These are phyloP conservation scores for Melanotaenia maccullochi DNA, from an alignment of 2,797 vertebrate genomes.

Conservation along the genomic window DNA sequence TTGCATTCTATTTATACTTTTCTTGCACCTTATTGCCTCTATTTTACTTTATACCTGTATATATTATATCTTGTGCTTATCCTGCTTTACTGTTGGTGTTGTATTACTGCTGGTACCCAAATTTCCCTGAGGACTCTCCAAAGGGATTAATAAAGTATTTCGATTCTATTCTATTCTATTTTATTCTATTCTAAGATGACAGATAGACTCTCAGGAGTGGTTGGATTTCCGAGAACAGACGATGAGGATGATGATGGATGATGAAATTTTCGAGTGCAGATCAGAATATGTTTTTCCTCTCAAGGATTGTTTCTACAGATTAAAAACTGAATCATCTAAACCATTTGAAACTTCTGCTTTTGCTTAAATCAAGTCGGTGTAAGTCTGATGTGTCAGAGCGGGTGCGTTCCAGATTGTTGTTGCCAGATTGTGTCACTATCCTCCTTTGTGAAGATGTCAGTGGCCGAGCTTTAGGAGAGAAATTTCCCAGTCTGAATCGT, in stretches of 20 bases:
- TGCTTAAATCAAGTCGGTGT: slow-evolving; percentile 52
- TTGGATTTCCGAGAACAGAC: slow-evolving; percentile 38
- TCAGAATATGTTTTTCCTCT: slow-evolving; percentile 10
- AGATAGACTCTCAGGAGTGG: slow-evolving; percentile 36
- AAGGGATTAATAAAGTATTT: too few species aligned
- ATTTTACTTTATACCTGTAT: too few species aligned
- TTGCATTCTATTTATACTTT: too few species aligned
- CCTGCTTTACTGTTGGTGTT: too few species aligned
- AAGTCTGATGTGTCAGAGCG: slow-evolving; percentile 59
- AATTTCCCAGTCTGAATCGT: slow-evolving; percentile 61
- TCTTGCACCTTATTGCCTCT: too few species aligned
- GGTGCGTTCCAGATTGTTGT: slow-evolving; percentile 53
- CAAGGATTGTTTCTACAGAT: slow-evolving; percentile 46
- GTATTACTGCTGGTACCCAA: too few species aligned
- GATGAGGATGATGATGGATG: slow-evolving; percentile 43
- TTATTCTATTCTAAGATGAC: slow-evolving; percentile 30
- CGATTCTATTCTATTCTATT: too few species aligned
- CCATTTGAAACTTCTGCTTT: slow-evolving; percentile 43
- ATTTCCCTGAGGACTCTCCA: too few species aligned
- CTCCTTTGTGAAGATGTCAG: slow-evolving; percentile 63
- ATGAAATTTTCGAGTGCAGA: slow-evolving; percentile 40
- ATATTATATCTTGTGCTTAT: too few species aligned
- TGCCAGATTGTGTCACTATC: slow-evolving; percentile 69
- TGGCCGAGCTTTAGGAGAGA: slow-evolving; percentile 54
- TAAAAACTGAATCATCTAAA: slow-evolving; percentile 58